Evolutionary conservation across 2,113 vertebrate species (phyloP).

Genomic region (Redunca redunca): DNA sequence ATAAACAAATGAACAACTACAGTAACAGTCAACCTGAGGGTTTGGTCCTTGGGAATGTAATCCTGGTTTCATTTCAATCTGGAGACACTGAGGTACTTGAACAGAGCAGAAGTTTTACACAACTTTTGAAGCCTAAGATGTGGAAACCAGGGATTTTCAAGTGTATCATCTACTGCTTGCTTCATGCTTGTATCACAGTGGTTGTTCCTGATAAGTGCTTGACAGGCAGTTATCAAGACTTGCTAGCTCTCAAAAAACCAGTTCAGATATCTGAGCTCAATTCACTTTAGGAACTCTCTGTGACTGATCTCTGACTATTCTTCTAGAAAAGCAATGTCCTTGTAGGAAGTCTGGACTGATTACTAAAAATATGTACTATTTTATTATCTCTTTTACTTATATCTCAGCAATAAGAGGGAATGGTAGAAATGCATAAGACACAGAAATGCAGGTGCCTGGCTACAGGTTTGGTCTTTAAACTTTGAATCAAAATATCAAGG

Average conservation of each 20-base stretch:
- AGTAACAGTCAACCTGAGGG: neutral
- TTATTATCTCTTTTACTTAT: neutral
- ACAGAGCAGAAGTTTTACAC: neutral
- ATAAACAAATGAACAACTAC: neutral
- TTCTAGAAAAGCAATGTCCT: neutral
- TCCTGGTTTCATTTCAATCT: neutral
- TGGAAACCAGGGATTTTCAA: neutral
- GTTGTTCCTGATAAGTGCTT: neutral
- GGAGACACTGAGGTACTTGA: neutral
- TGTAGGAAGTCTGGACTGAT: neutral
- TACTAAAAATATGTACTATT: constrained; percentile 31
- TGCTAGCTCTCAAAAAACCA: neutral
- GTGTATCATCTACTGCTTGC: neutral
- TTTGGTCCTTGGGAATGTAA: neutral
- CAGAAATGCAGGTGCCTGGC: neutral
- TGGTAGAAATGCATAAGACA: neutral
- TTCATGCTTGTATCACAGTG: neutral
- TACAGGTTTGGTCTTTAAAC: neutral
- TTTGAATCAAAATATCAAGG: constrained; percentile 47
- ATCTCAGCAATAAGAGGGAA: neutral
- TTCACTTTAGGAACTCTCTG: neutral
- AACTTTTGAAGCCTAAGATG: neutral
- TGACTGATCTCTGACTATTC: neutral
- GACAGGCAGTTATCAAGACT: neutral
- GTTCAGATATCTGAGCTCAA: constrained; percentile 5